Conservation (phyloP, 1,140 invertebrate genomes). For the Euura saliciscinereae region DNA sequence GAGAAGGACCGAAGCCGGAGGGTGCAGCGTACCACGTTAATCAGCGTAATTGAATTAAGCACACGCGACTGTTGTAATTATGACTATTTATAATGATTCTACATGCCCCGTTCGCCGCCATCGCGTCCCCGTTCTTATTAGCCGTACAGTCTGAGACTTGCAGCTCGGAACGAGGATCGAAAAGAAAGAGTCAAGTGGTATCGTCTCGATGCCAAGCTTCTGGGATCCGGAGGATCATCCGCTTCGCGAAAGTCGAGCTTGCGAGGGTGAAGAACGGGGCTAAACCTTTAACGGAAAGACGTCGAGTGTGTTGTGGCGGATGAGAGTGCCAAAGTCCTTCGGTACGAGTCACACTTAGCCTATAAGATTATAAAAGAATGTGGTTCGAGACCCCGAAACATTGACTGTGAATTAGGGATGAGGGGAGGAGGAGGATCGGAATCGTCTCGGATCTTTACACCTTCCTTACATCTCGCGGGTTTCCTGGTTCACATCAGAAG, state of each 20-base stretch:
- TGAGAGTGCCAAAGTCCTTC: neutral
- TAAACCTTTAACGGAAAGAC: slow-evolving; percentile 1
- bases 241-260: neutral
- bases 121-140: neutral
- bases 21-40: slow-evolving; percentile 57
- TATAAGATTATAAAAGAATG: too few species aligned
- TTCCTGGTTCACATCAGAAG: slow-evolving; percentile 50
- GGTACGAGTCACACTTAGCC: too few species aligned
- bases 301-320: slow-evolving; percentile 1
- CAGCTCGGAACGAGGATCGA: too few species aligned
- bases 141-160: too few species aligned
- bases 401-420: too few species aligned
- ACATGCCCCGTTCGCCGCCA: slow-evolving; percentile 17
- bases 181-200: neutral
- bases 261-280: neutral
- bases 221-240: neutral
- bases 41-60: slow-evolving; percentile 61
- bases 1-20: slow-evolving; percentile 22
- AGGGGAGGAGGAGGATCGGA: too few species aligned
- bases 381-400: too few species aligned
- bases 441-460: slow-evolving; percentile 20
- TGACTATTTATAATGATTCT: slow-evolving; percentile 61
- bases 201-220: neutral
- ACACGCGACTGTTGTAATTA: slow-evolving; percentile 60
- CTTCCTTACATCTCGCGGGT: slow-evolving; percentile 13